phyloP scores from a whole-genome alignment of 1,140 invertebrate species.

The Heterodera carotae region DNA sequence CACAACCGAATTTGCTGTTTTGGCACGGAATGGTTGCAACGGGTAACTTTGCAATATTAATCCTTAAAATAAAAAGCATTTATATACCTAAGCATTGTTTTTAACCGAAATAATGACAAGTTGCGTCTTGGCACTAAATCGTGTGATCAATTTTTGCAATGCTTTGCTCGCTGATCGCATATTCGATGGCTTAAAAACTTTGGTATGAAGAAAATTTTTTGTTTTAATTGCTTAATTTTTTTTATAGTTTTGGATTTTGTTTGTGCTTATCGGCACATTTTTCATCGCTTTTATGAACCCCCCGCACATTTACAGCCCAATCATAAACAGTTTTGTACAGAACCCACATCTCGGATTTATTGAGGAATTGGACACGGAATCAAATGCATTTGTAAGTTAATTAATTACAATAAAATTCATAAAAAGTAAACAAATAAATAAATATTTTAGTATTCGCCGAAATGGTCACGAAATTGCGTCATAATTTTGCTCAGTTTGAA shows the following conservation, averaged over 20 bases:
- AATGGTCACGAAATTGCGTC: not conserved
- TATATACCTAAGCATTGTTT: not conserved
- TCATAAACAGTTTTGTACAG: not conserved
- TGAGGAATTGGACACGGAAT: not conserved
- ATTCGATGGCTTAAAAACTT: not conserved
- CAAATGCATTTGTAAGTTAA: not conserved
- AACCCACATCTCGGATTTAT: not conserved
- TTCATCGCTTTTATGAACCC: not conserved
- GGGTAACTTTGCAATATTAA: not conserved
- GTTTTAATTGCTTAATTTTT: not conserved
- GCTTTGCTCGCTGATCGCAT: not conserved
- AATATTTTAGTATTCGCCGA: not conserved
- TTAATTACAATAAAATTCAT: not conserved
- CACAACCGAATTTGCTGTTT: conserved; percentile 20
- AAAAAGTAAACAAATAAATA: not conserved
- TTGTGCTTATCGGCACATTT: not conserved
- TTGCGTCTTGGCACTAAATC: not conserved
- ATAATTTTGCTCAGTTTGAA: not conserved
- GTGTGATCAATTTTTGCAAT: not conserved
- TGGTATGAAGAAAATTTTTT: not conserved
- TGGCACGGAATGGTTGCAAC: not conserved
- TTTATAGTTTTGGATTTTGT: not conserved
- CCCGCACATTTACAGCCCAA: not conserved
- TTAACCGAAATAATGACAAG: not conserved
- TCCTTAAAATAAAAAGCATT: not conserved